Base-by-base conservation (phyloP, 2,888 invertebrate genomes). In the Minunthozetes semirufus region DNA sequence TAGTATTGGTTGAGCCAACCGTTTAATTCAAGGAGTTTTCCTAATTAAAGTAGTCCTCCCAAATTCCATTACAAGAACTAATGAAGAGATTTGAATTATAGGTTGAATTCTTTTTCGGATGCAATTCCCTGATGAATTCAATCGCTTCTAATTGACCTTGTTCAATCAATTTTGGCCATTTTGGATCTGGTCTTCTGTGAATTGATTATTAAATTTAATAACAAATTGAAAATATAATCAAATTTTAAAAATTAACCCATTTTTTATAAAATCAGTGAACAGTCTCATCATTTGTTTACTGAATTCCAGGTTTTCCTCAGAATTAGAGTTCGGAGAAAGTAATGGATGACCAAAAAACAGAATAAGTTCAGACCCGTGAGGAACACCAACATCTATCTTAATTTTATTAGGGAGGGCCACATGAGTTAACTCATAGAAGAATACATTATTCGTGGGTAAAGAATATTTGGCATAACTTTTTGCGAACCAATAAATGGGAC, bases 221-320 rank as follows among this genome's bases (percentile, higher is more conserved):
- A 8, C 48, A 48, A 48, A 5, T 33, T n/a, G n/a, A 33, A 48
- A 48, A 48, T 48, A 13, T n/a, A 48, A 3, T 6, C 48, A 13
- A 48, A 17, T 48, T n/a, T 48, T 48, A 3, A 59, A 48, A 8
- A 63, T 50, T 53, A 50, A 50, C 29, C 74, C 74, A 70, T 68
- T 27, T 61, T 74, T 74, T 25, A 71, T 71, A 50, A 74, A 74
- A 59, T 48, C n/a, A 59, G 71, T 74, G 56, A 70, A 74, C 6
- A 70, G 50, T 61, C 53, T 38, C n/a, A 70, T 70, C 25, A 50
- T 50, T 19, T 48, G 29, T 13, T 17, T 48, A 38, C 74, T 71
- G 17, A 70, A 61, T 17, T 70, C 25, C 3, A 17, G 2, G 13
- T 61, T 25, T 11, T 19, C n/a, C 17, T 46, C 9, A 8, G 59